Base-by-base conservation (phyloP, 2,113 vertebrate species). In the Cottus gobio region DNA sequence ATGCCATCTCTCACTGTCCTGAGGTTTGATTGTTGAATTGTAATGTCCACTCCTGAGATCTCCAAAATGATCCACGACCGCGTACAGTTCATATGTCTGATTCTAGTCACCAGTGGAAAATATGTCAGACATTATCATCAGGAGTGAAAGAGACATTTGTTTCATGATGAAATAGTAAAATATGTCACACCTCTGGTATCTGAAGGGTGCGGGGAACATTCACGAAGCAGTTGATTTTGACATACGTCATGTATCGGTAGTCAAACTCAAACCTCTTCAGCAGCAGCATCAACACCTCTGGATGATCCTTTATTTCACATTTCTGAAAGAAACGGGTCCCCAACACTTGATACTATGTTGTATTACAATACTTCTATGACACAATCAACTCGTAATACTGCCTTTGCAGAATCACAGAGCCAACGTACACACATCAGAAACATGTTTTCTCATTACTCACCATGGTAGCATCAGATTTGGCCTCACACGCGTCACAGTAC, bases 201-300 rank as follows among this genome's bases (percentile, higher is more conserved):
- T 65, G 42, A 4, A 95, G 34, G 3, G 1, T 80, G 24, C 0
- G 8, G 13, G 94, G 92, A 48, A 94, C 3, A 1, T 65, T 42
- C 48, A 93, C 89, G 10, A 0, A 0, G 22, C 64, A 16, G 63
- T 71, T 34, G 66, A 44, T 91, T 86, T 95, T 95, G 44, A 91
- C 52, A 10, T 88, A 85, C 0, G 34, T 60, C 93, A 89, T 92
- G 62, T 4, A 26, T 1, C 0, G 0, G 34, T 88, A 90, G 85
- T 9, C 67, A 69, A 93, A 93, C 22, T 88, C 62, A 81, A 94
- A 95, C 66, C 93, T 90, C 87, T 94, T 95, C 56, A 93, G 84
- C 65, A 93, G 89, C 71, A 95, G 77, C 67, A 80, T 78, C 79
- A 95, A 48, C 60, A 94, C 87, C 9, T 89, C 86, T 71, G 94